Evolutionary conservation across 2,113 vertebrate species (phyloP), one percentile per base, ranked within the genome.

Genomic region (Ailuropoda melanoleuca): DNA sequence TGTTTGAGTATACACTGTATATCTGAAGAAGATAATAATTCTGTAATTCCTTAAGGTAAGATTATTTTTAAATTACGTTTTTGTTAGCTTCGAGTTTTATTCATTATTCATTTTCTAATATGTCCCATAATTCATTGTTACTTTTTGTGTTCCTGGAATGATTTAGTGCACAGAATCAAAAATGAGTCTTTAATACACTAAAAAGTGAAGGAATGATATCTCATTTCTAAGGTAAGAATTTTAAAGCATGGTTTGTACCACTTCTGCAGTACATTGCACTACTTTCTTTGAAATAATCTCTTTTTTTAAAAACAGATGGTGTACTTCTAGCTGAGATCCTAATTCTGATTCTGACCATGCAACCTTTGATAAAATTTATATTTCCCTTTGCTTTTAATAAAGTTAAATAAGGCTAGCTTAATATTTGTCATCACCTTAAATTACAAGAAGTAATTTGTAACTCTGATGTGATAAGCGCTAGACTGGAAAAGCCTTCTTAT

Each of bases 1-100:
- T 98, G 91, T 93, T 93, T 93, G 80, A 92, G 31, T 91, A 91
- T 85, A 58, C 91, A 60, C 68, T 78, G 11, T 90, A 62, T n/a
- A 88, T 62, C 34, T 95, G 68, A 93, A 31, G 80, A 90, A 86
- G 70, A 94, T 55, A 53, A 94, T 48, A 53, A 64, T 90, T 91
- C 53, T 87, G 0, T 97, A 55, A 34, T 97, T 95, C 95, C 90
- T 84, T 95, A 97, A 95, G 84, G 83, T 97, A 94, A 97, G 66
- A 83, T 92, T 90, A 77, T 97, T 97, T 94, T 97, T 85, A 48
- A 97, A 94, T 64, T 96, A 58, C 34, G 93, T 85, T 93, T 97
- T 95, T 97, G 46, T 90, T 91, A 89, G 50, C 46, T 93, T 77
- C 29, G 88, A 88, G 37, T 97, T 87, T 81, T 58, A 82, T 66